Conservation (phyloP, 2,888 invertebrate genomes). For the Dione vanillae region DNA sequence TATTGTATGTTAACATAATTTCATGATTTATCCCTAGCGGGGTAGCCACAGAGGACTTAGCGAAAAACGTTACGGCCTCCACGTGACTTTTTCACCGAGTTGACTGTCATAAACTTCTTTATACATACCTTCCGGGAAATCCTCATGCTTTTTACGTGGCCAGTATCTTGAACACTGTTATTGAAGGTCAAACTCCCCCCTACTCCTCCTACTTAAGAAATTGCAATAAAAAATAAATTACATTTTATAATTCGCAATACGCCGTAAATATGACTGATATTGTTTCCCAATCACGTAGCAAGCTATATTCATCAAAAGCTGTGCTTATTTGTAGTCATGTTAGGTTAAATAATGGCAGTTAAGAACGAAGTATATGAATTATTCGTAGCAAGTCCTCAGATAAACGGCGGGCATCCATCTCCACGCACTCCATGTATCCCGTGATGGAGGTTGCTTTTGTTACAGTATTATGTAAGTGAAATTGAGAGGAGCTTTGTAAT, state of each 20-base stretch:
- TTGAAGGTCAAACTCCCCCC: too few relatives aligned
- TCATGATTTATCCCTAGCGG: too few relatives aligned
- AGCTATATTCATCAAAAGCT: conserved; percentile 12
- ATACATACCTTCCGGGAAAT: too few relatives aligned
- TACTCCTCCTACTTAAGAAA: not conserved
- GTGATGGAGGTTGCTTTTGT: conserved; percentile 55
- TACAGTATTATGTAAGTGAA: conserved; percentile 42
- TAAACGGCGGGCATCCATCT: conserved; percentile 67
- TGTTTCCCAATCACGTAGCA: not conserved
- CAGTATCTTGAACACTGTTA: too few relatives aligned
- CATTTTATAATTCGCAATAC: not conserved
- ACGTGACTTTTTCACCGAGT: too few relatives aligned
- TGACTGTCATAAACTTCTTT: too few relatives aligned
- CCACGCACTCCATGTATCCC: conserved; percentile 67
- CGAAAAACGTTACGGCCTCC: too few relatives aligned
- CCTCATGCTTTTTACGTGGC: too few relatives aligned
- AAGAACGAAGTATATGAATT: conserved; percentile 46
- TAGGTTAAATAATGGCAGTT: conserved; percentile 25
- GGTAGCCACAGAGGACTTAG: too few relatives aligned
- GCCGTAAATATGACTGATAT: not conserved
- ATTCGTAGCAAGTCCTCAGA: conserved; percentile 50
- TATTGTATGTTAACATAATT: too few relatives aligned
- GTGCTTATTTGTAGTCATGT: conserved; percentile 9
- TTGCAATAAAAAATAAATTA: conserved; percentile 1
- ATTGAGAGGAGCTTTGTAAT: conserved; percentile 36